Conservation (phyloP, 2,797 vertebrate genomes). For the Oryzias sinensis region DNA sequence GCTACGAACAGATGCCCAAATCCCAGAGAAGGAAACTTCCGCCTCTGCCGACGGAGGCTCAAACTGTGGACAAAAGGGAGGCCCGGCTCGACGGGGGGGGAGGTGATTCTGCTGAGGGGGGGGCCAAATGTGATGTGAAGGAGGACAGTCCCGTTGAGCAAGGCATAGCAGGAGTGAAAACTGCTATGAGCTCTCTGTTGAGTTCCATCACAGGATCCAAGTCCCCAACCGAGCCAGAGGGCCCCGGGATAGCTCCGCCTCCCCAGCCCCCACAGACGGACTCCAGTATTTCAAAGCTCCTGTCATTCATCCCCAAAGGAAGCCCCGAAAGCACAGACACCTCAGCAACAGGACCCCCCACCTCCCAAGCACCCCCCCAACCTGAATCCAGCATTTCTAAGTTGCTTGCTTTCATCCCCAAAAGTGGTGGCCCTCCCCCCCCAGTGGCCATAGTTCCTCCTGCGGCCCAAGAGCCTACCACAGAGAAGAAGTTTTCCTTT, state of each 20-base stretch:
- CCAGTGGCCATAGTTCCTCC: constrained; percentile 72
- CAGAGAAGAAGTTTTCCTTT: constrained; percentile 76
- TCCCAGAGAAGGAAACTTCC: constrained; percentile 71
- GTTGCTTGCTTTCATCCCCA: constrained; percentile 77
- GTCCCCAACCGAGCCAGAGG: constrained; percentile 73
- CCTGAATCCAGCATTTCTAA: constrained; percentile 78
- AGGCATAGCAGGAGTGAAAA: constrained; percentile 81
- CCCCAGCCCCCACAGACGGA: constrained; percentile 64
- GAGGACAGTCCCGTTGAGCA: constrained; percentile 67
- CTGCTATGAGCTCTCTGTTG: constrained; percentile 84
- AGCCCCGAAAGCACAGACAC: constrained; percentile 72
- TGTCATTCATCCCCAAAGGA: constrained; percentile 75
- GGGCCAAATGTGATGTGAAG: constrained; percentile 50
- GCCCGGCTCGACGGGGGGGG: too few relatives aligned
- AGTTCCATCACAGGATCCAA: constrained; percentile 81
- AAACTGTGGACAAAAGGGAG: constrained; percentile 10
- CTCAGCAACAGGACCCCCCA: constrained; percentile 31
- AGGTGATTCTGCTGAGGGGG: background rate
- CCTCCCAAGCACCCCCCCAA: constrained; percentile 54
- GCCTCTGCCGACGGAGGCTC: constrained; percentile 49
- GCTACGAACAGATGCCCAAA: constrained; percentile 81
- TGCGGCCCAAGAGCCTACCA: constrained; percentile 67
- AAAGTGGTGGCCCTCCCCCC: constrained; percentile 61
- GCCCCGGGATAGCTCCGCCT: constrained; percentile 47
- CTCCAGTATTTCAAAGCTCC: constrained; percentile 74